A percentile compares a stretch with the other conserved stretches of the same genome.
These are phyloP conservation scores for Corynorhinus townsendii DNA, from an alignment of 2,113 vertebrate species.

Conservation along the genomic window DNA sequence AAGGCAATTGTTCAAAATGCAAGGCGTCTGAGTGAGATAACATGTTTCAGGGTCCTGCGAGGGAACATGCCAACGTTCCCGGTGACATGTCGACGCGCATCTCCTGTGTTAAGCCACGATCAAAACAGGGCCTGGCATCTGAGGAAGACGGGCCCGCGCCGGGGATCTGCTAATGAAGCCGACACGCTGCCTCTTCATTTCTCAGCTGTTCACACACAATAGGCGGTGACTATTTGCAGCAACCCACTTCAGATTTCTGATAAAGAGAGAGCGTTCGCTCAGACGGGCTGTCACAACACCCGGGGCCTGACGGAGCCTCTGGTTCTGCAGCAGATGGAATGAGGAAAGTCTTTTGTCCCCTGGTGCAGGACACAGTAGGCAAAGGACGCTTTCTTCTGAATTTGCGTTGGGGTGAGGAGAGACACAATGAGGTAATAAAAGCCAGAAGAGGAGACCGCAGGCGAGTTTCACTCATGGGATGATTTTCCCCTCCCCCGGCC, in stretches of 20 bases:
- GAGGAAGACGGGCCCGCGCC: too few relatives aligned
- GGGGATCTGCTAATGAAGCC: background rate
- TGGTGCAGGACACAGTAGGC: background rate
- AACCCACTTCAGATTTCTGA: background rate
- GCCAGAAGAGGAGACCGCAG: background rate
- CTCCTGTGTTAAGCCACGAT: background rate
- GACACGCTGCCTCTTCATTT: accelerated
- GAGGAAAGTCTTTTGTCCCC: background rate
- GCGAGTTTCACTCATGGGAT: background rate
- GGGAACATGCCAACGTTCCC: background rate
- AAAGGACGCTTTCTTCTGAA: background rate
- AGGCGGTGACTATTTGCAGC: background rate
- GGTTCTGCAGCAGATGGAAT: accelerated
- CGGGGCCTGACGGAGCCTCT: background rate
- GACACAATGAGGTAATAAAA: background rate
- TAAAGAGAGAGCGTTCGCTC: background rate
- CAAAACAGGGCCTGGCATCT: background rate
- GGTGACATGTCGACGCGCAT: background rate
- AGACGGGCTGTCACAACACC: too few relatives aligned
- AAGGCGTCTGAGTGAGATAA: background rate
- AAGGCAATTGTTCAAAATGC: background rate
- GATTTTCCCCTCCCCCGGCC: background rate
- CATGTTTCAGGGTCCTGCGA: background rate
- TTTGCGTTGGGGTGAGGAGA: background rate
- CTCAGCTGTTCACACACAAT: too few relatives aligned